phyloP scores from a whole-genome alignment of 2,888 invertebrate species.

The Drosophila prostipennis region DNA sequence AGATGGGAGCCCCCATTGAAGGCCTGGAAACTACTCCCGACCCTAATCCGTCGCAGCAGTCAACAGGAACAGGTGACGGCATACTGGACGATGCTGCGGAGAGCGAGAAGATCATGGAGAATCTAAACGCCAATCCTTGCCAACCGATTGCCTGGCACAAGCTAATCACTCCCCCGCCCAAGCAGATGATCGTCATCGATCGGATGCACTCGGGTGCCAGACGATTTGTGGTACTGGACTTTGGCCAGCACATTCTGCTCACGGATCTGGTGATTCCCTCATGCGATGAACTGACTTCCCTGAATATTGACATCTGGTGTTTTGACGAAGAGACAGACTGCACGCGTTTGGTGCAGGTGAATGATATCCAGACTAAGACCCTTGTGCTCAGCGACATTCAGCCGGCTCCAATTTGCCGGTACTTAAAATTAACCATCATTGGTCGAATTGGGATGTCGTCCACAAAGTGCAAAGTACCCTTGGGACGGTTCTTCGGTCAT shows the following conservation, averaged over 20 bases:
- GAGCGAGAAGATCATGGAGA: slow-evolving; percentile 60
- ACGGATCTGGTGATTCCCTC: slow-evolving; percentile 94
- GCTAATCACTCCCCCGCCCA: slow-evolving; percentile 91
- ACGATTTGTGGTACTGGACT: slow-evolving; percentile 96
- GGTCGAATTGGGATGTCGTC: slow-evolving; percentile 96
- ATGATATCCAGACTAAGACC: slow-evolving; percentile 94
- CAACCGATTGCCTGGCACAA: slow-evolving; percentile 89
- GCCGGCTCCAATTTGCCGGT: slow-evolving; percentile 95
- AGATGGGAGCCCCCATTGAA: background rate
- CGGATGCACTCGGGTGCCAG: slow-evolving; percentile 97
- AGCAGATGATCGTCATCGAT: slow-evolving; percentile 94
- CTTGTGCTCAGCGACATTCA: slow-evolving; percentile 94
- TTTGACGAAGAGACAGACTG: slow-evolving; percentile 94
- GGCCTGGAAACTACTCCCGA: slow-evolving; percentile 27
- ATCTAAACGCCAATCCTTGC: slow-evolving; percentile 60
- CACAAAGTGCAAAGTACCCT: slow-evolving; percentile 94
- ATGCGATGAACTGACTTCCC: slow-evolving; percentile 92
- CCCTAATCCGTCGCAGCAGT: slow-evolving; percentile 10
- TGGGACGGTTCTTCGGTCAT: slow-evolving; percentile 97
- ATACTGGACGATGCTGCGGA: slow-evolving; percentile 52
- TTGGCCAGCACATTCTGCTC: slow-evolving; percentile 93
- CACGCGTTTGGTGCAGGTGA: slow-evolving; percentile 92
- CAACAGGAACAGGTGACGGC: slow-evolving; percentile 22
- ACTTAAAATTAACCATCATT: slow-evolving; percentile 95
- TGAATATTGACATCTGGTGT: slow-evolving; percentile 96